Percentiles rank a stretch among this genome's conserved stretches.
Conservation (phyloP, 2,113 vertebrate species). For the Alethe diademata region DNA sequence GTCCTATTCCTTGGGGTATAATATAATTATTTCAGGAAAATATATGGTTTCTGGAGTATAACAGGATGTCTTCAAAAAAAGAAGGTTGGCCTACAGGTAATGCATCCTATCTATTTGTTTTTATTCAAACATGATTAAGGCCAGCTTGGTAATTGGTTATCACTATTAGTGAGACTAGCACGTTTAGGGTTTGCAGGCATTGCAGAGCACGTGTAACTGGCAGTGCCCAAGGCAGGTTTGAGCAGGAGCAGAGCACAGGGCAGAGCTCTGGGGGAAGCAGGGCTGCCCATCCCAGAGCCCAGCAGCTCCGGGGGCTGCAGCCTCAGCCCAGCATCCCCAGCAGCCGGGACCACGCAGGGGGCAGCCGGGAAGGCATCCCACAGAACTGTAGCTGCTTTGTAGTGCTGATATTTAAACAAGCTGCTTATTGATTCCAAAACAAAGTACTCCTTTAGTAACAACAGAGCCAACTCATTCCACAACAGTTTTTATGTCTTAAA, state of each 20-base stretch:
- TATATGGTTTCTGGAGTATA: neutral
- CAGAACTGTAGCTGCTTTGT: conserved; percentile 33
- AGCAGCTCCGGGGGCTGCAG: neutral
- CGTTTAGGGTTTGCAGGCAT: neutral
- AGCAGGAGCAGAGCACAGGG: rapidly evolving
- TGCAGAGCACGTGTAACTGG: rapidly evolving
- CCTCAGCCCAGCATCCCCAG: neutral
- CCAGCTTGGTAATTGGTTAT: neutral
- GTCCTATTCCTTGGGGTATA: neutral
- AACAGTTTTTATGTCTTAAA: conserved; percentile 55
- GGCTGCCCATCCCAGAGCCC: neutral
- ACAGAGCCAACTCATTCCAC: conserved; percentile 45
- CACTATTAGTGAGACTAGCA: neutral
- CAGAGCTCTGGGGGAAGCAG: neutral
- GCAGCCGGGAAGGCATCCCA: neutral
- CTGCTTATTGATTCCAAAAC: conserved; percentile 56
- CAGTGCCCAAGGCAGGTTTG: rapidly evolving
- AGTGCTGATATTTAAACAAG: conserved; percentile 50
- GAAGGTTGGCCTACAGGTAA: neutral
- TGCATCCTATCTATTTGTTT: neutral
- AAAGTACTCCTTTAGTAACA: conserved; percentile 55
- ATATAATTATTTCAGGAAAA: conserved; percentile 2
- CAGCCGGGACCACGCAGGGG: neutral
- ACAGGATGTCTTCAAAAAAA: neutral
- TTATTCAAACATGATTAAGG: neutral